Evolutionary conservation across 2,797 vertebrate genomes (phyloP).

Genomic region (Semaprochilodus insignis): DNA sequence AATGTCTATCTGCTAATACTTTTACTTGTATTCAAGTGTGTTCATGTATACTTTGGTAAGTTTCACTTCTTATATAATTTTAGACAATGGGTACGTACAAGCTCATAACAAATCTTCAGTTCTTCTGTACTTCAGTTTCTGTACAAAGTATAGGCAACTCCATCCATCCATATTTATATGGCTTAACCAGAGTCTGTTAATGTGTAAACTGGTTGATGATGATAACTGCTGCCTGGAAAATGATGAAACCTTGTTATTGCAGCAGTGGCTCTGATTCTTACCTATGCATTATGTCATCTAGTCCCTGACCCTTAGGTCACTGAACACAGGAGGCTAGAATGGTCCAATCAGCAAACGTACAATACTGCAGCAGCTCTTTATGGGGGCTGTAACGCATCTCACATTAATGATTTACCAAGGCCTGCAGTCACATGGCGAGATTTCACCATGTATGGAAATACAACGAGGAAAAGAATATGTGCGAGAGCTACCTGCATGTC

Average conservation of each 20-base stretch:
- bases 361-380: conserved; percentile 55
- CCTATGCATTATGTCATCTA: conserved; percentile 10
- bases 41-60: too few relatives aligned
- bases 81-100: too few relatives aligned
- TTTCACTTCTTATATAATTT: too few relatives aligned
- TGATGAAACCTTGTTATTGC: conserved; percentile 23
- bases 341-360: conserved; percentile 59
- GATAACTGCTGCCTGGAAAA: conserved; percentile 8
- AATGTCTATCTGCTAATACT: too few relatives aligned
- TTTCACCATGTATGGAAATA: background rate
- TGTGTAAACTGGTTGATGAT: background rate
- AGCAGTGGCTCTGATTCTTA: background rate
- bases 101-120: too few relatives aligned
- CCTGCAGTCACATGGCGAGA: conserved; percentile 31
- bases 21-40: background rate
- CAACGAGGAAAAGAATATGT: background rate
- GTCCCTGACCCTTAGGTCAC: conserved; percentile 45
- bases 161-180: background rate
- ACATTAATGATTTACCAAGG: conserved; percentile 60
- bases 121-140: too few relatives aligned
- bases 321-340: conserved; percentile 42
- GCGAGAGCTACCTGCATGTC: too few relatives aligned
- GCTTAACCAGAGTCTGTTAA: background rate
- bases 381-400: conserved; percentile 53
- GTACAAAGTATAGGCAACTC: too few relatives aligned